These are phyloP conservation scores for Channa argus DNA, from an alignment of 2,113 vertebrate species.

Conservation along the genomic window DNA sequence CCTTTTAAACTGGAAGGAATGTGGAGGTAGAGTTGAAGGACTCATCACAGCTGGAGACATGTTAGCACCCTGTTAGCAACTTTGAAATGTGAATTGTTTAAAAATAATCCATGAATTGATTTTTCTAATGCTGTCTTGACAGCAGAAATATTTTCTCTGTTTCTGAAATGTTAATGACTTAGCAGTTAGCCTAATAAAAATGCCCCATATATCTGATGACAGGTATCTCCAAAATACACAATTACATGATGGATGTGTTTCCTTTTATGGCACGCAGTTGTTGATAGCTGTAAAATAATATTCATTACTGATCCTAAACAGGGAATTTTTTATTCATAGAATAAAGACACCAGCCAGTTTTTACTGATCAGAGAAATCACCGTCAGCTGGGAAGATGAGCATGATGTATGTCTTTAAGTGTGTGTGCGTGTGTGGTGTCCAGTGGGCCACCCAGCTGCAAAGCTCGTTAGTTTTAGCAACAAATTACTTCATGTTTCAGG, in stretches of 20 bases:
- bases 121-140: conserved; percentile 53
- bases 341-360: not conserved
- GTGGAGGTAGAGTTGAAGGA: conserved; percentile 72
- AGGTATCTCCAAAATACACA: conserved; percentile 40
- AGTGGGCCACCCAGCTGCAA: conserved; percentile 69
- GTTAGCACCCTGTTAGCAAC: conserved; percentile 68
- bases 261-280: conserved; percentile 20
- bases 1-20: conserved; percentile 66
- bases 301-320: conserved; percentile 3
- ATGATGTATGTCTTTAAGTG: not conserved
- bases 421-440: conserved; percentile 24
- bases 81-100: conserved; percentile 51
- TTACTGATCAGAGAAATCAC: not conserved
- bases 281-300: conserved; percentile 27
- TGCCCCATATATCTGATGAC: conserved; percentile 31
- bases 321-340: not conserved
- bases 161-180: conserved; percentile 62
- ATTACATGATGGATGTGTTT: conserved; percentile 15
- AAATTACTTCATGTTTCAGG: conserved; percentile 71
- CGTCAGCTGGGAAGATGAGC: conserved; percentile 31
- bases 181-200: conserved; percentile 32
- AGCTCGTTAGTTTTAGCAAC: conserved; percentile 67
- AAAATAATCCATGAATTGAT: conserved; percentile 62
- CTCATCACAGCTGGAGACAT: conserved; percentile 68
- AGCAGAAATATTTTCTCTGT: conserved; percentile 49